Percentiles rank a stretch among this genome's conserved stretches.
Evolutionary conservation across 2,113 vertebrate genomes (phyloP).

Genomic region (Periophthalmodon schlosseri): DNA sequence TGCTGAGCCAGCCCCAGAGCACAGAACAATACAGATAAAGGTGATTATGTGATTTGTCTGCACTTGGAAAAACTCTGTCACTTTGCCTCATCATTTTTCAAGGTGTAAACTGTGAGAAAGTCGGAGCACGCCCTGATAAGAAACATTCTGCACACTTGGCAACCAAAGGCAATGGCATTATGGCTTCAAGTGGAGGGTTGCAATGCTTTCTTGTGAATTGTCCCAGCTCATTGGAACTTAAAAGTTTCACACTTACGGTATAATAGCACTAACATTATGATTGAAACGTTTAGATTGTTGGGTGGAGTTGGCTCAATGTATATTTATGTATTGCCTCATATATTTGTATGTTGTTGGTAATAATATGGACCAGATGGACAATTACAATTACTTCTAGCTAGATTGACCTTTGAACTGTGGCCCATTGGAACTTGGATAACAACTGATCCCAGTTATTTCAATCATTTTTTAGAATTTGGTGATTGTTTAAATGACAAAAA

Average conservation of each 20-base stretch:
- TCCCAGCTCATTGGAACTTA: constrained; percentile 14
- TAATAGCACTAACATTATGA: constrained; percentile 5
- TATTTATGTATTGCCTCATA: no score
- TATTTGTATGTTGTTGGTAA: no score
- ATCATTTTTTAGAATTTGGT: background rate
- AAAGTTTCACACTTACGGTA: constrained; percentile 2
- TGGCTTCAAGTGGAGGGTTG: constrained; percentile 17
- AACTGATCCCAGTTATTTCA: background rate
- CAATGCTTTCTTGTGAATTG: background rate
- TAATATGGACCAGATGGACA: no score
- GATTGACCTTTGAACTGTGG: no score
- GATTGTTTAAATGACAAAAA: background rate
- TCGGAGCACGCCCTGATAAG: background rate
- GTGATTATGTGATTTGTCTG: constrained; percentile 3
- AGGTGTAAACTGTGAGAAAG: constrained; percentile 12
- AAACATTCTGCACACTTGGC: background rate
- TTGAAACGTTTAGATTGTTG: constrained; percentile 8
- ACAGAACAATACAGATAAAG: constrained; percentile 40
- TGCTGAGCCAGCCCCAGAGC: constrained; percentile 46
- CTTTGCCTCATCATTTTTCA: background rate
- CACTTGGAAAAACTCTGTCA: constrained; percentile 1
- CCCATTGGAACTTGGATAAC: background rate
- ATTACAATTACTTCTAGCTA: no score
- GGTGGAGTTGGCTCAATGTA: background rate
- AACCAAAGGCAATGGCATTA: background rate